Percentiles rank a stretch among this genome's conserved stretches.
phyloP scores from a whole-genome alignment of 2,797 vertebrate species.

The Cirrhinus mrigala region DNA sequence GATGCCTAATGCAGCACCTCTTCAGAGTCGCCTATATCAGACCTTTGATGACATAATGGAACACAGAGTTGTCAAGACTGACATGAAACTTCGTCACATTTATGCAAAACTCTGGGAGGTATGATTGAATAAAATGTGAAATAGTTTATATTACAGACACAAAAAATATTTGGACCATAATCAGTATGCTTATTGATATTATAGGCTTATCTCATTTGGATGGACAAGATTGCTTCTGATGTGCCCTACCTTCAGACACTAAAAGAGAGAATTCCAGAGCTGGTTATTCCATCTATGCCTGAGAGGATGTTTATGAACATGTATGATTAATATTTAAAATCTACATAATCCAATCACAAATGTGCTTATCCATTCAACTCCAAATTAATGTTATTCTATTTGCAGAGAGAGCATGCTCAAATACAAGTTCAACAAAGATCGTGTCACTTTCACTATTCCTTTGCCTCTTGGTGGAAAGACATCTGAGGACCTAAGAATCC shows the following conservation, averaged over 20 bases:
- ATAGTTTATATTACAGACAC: neutral
- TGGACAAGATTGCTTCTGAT: constrained; percentile 78
- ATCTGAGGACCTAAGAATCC: constrained; percentile 81
- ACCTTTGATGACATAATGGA: constrained; percentile 79
- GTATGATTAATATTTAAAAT: constrained; percentile 74
- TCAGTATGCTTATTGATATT: constrained; percentile 42
- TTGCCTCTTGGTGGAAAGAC: constrained; percentile 89
- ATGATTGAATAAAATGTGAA: constrained; percentile 57
- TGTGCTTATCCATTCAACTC: neutral
- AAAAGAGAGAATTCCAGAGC: constrained; percentile 74
- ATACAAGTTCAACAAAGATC: constrained; percentile 85
- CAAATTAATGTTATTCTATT: neutral
- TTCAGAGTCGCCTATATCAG: constrained; percentile 70
- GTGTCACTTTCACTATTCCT: constrained; percentile 80
- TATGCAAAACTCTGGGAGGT: constrained; percentile 86
- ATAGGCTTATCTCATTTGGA: constrained; percentile 86
- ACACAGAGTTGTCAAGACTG: constrained; percentile 84
- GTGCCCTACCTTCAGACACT: constrained; percentile 80
- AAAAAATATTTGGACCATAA: neutral
- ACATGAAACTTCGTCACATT: constrained; percentile 89
- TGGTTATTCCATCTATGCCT: constrained; percentile 83
- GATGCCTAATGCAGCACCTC: constrained; percentile 67
- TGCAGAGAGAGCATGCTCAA: constrained; percentile 78
- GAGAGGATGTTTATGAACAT: constrained; percentile 89
- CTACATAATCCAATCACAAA: neutral